Conservation (phyloP, 2,113 vertebrate species). For the Boulengeromyrus knoepffleri region DNA sequence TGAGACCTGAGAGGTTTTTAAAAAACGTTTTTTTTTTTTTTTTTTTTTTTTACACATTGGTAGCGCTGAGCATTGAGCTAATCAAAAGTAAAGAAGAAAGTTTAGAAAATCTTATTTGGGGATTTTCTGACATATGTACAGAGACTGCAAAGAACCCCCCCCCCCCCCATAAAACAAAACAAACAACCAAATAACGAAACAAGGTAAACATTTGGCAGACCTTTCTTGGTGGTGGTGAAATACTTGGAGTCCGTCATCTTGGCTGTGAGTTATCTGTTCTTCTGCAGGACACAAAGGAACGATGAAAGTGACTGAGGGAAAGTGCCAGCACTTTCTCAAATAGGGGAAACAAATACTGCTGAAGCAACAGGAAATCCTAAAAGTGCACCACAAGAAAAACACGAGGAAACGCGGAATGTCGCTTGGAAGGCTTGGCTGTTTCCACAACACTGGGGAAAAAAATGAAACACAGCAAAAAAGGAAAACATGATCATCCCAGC, state of each 20-base stretch:
- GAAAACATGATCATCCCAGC: not conserved
- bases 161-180: not conserved
- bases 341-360: conserved; percentile 2
- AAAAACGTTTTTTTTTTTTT: not conserved
- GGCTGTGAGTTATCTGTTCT: conserved; percentile 66
- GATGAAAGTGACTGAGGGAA: conserved; percentile 8
- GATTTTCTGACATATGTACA: not conserved
- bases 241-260: conserved; percentile 99
- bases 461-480: conserved; percentile 19
- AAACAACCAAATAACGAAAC: not conserved
- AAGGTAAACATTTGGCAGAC: conserved; percentile 47
- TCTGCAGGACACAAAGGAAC: conserved; percentile 43
- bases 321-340: not conserved
- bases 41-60: not conserved
- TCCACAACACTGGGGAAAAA: conserved; percentile 25
- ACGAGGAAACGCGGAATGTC: conserved; percentile 44
- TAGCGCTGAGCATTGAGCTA: not conserved
- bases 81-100: not conserved
- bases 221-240: conserved; percentile 99
- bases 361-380: conserved; percentile 46
- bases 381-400: conserved; percentile 49
- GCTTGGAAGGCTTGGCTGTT: conserved; percentile 22
- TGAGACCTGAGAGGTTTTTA: not conserved
- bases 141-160: not conserved
- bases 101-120: not conserved